Base-by-base conservation (phyloP, 2,797 vertebrate species). In the Cygnus olor region DNA sequence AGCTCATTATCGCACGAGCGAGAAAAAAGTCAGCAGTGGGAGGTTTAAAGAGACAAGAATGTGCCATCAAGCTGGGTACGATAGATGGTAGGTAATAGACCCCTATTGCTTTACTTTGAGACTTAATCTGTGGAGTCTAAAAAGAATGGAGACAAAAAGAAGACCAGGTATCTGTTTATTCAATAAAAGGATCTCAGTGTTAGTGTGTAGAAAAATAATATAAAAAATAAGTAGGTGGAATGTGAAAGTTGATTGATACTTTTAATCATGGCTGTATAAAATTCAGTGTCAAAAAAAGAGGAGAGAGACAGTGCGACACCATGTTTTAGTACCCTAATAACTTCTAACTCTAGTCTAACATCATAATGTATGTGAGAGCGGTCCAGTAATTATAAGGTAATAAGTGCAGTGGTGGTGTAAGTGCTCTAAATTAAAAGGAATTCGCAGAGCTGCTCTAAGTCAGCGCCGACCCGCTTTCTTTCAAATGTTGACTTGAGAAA, bases 401-500 rank as follows among this genome's bases (percentile, higher is more conserved):
- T 98, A 98, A 98, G 98, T 97, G 97, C 96, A 97, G 96, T 97
- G 97, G 91, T 97, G 96, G 96, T 97, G 92, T 97, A 98, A 98
- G 97, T 97, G 96, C 97, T 98, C 97, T 98, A 98, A 98, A 98
- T 98, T 98, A 98, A 98, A 98, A 97, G 97, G 97, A 98, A 98
- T 98, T 97, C 77, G 13, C 96, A 96, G 97, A 97, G 96, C 97
- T 97, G 97, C 96, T 97, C 94, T 98, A 98, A 98, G 98, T 98
- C 97, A 97, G 97, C 56, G 97, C 95, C 91, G 90, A 98, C 97
- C 97, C 51, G 96, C 97, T 98, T 97, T 97, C 97, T 97, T 97
- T 98, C 97, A 97, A 78, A 98, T 56, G 84, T 97, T 97, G 98
- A 98, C 98, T 98, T 95, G 97, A 97, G 98, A 98, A 97, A 98